phyloP scores from a whole-genome alignment of 2,888 invertebrate genomes.

The Leptodirus hochenwartii region DNA sequence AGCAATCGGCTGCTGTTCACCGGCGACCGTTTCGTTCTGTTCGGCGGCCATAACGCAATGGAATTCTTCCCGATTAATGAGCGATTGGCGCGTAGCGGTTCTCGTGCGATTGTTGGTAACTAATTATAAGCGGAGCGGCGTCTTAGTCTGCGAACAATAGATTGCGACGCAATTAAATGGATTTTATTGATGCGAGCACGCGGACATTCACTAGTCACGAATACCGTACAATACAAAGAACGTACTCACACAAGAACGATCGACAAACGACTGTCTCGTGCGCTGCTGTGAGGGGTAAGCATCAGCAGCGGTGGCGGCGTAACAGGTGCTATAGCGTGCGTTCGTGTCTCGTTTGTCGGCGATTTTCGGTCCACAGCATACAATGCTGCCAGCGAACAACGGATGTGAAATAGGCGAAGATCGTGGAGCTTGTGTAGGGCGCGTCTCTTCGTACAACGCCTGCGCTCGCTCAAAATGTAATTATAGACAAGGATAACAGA shows the following conservation, averaged over 20 bases:
- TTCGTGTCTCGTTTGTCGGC: too few relatives aligned
- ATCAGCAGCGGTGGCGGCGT: conserved; percentile 15
- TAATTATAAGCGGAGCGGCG: too few relatives aligned
- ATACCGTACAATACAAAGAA: too few relatives aligned
- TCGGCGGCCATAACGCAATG: conserved; percentile 10
- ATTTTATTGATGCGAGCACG: too few relatives aligned
- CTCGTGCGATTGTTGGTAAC: too few relatives aligned
- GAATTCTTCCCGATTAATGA: conserved; percentile 6
- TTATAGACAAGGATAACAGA: conserved; percentile 3
- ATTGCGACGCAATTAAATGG: too few relatives aligned
- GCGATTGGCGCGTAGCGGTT: too few relatives aligned
- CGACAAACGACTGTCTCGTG: conserved; percentile 4
- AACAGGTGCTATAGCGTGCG: conserved; percentile 21
- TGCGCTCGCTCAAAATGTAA: conserved; percentile 14
- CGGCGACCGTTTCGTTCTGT: conserved; percentile 10
- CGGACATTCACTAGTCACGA: too few relatives aligned
- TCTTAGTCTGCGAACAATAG: too few relatives aligned
- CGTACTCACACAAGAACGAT: too few relatives aligned
- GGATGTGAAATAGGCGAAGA: conserved; percentile 22
- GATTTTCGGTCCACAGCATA: too few relatives aligned
- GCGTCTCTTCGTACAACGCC: conserved; percentile 20
- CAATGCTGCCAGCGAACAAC: conserved; percentile 6
- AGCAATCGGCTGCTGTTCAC: conserved; percentile 6
- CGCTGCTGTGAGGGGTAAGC: neutral
- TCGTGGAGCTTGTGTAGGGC: conserved; percentile 19